These are phyloP conservation scores for Creontiades dilutus DNA, from an alignment of 2,888 invertebrate species.

Conservation along the genomic window DNA sequence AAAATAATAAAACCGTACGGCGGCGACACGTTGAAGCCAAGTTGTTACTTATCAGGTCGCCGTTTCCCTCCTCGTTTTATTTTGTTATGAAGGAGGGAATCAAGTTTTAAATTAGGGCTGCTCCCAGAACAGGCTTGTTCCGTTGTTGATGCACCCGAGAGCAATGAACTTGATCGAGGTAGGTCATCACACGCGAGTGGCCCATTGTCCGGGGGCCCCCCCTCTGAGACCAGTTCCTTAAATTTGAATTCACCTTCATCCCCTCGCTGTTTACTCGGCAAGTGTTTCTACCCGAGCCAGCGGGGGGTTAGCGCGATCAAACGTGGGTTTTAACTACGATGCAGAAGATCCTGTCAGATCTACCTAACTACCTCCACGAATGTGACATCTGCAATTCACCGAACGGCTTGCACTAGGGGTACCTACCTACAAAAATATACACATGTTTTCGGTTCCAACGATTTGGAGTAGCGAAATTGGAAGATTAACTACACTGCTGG, in stretches of 20 bases:
- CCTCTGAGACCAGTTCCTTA: constrained; percentile 30
- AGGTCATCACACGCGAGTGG: constrained; percentile 61
- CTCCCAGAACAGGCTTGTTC: constrained; percentile 64
- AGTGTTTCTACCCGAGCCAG: neutral
- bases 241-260: neutral
- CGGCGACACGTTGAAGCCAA: no score
- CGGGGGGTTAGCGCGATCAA: neutral
- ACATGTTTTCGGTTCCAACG: no score
- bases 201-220: constrained; percentile 46
- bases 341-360: no score
- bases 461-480: no score
- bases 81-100: constrained; percentile 57
- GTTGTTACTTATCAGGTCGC: neutral
- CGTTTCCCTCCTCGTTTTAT: constrained; percentile 1
- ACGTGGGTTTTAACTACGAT: no score
- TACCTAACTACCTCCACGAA: no score
- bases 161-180: constrained; percentile 59
- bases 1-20: no score
- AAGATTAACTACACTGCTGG: no score
- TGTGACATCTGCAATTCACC: no score
- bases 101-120: constrained; percentile 70
- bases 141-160: constrained; percentile 61
- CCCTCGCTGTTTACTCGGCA: neutral
- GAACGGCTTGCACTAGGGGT: no score
- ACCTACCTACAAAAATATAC: no score